Conservation (phyloP, 2,113 vertebrate species). For the Raja brachyura region DNA sequence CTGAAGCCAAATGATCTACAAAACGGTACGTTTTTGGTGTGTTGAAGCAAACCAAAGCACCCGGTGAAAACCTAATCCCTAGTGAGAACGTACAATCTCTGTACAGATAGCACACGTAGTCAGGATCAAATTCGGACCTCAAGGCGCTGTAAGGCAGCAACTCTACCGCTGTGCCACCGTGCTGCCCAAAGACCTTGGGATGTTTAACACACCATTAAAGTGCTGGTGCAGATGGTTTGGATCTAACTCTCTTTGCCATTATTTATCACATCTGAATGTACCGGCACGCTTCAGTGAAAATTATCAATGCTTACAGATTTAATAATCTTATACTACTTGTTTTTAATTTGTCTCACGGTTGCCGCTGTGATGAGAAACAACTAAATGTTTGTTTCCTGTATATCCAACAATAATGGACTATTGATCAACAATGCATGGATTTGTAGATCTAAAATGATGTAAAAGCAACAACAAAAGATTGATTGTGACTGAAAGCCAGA, state of each 20-base stretch:
- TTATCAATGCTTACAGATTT: slow-evolving; percentile 17
- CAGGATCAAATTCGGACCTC: too few species aligned
- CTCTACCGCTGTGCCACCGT: too few species aligned
- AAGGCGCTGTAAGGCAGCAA: too few species aligned
- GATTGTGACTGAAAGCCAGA: slow-evolving; percentile 33
- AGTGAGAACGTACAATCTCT: too few species aligned
- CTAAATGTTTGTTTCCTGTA: background rate
- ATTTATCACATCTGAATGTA: background rate
- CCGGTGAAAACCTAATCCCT: too few species aligned
- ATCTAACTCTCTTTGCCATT: background rate
- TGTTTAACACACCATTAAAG: too few species aligned
- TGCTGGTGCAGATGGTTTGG: too few species aligned
- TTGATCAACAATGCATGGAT: slow-evolving; percentile 23
- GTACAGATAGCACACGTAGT: too few species aligned
- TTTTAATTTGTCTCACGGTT: background rate
- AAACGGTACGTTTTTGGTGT: too few species aligned
- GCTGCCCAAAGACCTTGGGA: too few species aligned
- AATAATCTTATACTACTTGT: background rate
- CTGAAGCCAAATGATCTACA: too few species aligned
- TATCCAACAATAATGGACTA: slow-evolving; percentile 20
- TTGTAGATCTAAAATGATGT: slow-evolving; percentile 14
- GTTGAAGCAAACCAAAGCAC: too few species aligned
- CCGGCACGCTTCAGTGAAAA: background rate
- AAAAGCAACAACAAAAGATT: slow-evolving; percentile 31
- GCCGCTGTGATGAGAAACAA: background rate